phyloP scores from a whole-genome alignment of 2,888 invertebrate species.

The Drosophila parthenogenetica region DNA sequence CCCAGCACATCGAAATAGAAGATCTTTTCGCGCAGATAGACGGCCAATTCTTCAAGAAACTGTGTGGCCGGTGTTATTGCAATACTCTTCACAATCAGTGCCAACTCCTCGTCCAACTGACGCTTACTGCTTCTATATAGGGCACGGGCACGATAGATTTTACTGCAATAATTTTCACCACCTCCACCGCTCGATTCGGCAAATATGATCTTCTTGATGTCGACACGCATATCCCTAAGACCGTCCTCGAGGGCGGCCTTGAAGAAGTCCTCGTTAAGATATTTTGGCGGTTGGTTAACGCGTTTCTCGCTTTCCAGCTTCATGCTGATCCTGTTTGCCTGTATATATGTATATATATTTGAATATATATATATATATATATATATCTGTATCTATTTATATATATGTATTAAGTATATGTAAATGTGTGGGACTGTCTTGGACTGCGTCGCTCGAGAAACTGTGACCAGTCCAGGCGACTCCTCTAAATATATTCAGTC shows the following conservation, averaged over 20 bases:
- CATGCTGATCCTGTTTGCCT: slow-evolving; percentile 54
- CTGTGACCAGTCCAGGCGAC: slow-evolving; percentile 57
- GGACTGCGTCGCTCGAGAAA: slow-evolving; percentile 56
- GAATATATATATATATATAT: too few relatives aligned
- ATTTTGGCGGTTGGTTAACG: slow-evolving; percentile 69
- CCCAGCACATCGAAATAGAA: slow-evolving; percentile 85
- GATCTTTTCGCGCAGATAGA: slow-evolving; percentile 85
- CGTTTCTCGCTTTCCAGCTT: slow-evolving; percentile 67
- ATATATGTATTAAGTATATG: too few relatives aligned
- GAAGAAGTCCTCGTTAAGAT: slow-evolving; percentile 82
- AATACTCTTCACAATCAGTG: slow-evolving; percentile 83
- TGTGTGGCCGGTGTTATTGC: slow-evolving; percentile 84
- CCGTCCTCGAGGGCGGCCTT: slow-evolving; percentile 83
- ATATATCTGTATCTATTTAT: too few relatives aligned
- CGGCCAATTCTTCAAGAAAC: slow-evolving; percentile 85
- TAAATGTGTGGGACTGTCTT: slow-evolving; percentile 23
- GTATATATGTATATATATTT: slow-evolving; percentile 1
- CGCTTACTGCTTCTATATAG: slow-evolving; percentile 78
- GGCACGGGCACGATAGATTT: slow-evolving; percentile 81
- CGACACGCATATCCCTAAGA: slow-evolving; percentile 77
- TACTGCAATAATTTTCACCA: slow-evolving; percentile 84
- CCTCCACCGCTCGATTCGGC: slow-evolving; percentile 78
- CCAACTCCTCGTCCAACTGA: slow-evolving; percentile 78
- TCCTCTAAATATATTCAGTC: slow-evolving; percentile 68
- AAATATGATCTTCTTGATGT: slow-evolving; percentile 80